A percentile compares a stretch with the other conserved stretches of the same genome.
These are phyloP conservation scores for Noctilio leporinus DNA, from an alignment of 2,113 vertebrate genomes.

Conservation along the genomic window DNA sequence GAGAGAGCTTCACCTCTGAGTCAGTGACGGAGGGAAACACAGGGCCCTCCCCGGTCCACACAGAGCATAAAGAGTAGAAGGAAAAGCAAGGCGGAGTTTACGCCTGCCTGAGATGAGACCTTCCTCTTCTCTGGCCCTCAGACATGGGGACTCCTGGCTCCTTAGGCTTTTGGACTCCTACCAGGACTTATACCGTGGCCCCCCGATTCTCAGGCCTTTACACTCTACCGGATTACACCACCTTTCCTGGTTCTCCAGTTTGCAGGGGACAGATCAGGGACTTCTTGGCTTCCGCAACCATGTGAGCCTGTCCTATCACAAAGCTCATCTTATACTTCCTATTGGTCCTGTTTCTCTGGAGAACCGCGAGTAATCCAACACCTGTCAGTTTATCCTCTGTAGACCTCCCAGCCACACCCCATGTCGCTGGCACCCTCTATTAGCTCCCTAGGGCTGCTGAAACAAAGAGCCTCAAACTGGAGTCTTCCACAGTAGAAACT, in stretches of 20 bases:
- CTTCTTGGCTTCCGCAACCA: background rate
- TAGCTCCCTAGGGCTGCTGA: background rate
- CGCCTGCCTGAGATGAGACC: background rate
- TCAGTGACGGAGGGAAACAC: no score
- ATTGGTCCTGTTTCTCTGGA: background rate
- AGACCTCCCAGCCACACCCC: background rate
- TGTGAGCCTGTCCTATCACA: background rate
- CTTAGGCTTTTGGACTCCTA: background rate
- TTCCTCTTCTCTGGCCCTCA: no score
- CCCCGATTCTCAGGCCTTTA: no score
- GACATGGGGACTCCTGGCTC: background rate
- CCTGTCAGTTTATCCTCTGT: no score
- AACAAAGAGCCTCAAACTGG: background rate
- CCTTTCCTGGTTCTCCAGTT: background rate
- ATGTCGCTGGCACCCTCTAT: background rate
- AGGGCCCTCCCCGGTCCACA: background rate
- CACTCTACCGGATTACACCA: no score
- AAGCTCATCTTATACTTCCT: background rate
- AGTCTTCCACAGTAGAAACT: background rate
- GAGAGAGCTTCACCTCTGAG: background rate
- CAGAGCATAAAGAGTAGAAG: background rate
- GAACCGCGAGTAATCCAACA: background rate
- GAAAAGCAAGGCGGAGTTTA: background rate
- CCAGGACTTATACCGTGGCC: background rate
- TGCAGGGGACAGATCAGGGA: background rate